phyloP scores from a whole-genome alignment of 2,113 vertebrate species.

The Xiphorhynchus elegans region DNA sequence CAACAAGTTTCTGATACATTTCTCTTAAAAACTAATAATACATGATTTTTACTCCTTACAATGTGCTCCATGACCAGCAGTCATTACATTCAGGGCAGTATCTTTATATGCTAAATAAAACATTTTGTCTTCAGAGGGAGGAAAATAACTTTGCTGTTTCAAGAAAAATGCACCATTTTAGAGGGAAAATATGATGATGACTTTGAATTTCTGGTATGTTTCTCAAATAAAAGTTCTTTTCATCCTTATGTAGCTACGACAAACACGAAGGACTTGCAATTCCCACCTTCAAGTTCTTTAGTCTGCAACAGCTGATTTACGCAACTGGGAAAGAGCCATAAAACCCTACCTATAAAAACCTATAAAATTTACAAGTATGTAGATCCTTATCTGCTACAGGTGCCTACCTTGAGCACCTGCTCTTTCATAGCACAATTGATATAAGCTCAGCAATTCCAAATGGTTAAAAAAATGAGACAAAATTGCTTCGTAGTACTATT shows the following conservation, averaged over 20 bases:
- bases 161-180: not conserved
- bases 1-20: not conserved
- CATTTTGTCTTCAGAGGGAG: accelerated
- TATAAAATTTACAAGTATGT: not conserved
- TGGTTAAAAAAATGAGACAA: not conserved
- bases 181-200: not conserved
- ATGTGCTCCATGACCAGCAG: not conserved
- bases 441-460: not conserved
- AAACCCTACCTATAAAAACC: not conserved
- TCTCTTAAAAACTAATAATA: not conserved
- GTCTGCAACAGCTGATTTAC: not conserved
- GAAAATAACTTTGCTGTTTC: not conserved
- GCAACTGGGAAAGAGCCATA: not conserved
- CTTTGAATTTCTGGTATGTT: not conserved
- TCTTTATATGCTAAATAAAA: not conserved
- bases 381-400: not conserved
- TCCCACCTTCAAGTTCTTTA: not conserved
- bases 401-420: not conserved
- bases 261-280: not conserved
- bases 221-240: not conserved
- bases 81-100: not conserved
- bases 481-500: not conserved
- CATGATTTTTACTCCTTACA: not conserved
- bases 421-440: not conserved
- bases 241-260: not conserved